A percentile compares a stretch with the other conserved stretches of the same genome.
phyloP scores from a whole-genome alignment of 2,113 vertebrate genomes.

The Psittacula cyanocephala region DNA sequence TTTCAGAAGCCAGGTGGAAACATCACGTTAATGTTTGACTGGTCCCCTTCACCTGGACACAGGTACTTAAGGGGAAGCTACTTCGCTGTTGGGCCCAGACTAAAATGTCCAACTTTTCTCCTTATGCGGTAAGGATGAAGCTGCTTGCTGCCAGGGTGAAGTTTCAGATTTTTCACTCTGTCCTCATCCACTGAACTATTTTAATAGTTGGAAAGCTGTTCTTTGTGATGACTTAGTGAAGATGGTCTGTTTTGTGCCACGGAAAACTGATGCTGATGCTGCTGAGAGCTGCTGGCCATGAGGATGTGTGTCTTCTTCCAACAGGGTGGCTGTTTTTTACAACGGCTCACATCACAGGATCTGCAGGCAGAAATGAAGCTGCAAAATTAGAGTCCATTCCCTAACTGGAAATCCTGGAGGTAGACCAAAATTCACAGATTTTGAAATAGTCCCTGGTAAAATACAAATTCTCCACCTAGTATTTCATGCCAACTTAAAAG shows the following conservation, averaged over 20 bases:
- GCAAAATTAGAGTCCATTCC: background rate
- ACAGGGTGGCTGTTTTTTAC: background rate
- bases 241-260: background rate
- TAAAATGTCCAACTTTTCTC: background rate
- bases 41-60: background rate
- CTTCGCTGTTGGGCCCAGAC: background rate
- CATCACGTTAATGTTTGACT: background rate
- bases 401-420: background rate
- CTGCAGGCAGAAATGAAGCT: background rate
- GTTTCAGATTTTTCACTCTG: background rate
- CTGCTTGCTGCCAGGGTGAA: background rate
- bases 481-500: background rate
- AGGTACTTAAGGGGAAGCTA: background rate
- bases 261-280: background rate
- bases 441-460: background rate
- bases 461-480: background rate
- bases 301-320: background rate
- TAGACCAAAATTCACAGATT: background rate
- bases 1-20: background rate
- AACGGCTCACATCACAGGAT: background rate
- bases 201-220: background rate
- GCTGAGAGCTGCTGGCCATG: background rate
- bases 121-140: background rate
- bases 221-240: background rate
- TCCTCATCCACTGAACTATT: background rate